phyloP scores from a whole-genome alignment of 1,140 invertebrate species.

The Nixonia krombeini region DNA sequence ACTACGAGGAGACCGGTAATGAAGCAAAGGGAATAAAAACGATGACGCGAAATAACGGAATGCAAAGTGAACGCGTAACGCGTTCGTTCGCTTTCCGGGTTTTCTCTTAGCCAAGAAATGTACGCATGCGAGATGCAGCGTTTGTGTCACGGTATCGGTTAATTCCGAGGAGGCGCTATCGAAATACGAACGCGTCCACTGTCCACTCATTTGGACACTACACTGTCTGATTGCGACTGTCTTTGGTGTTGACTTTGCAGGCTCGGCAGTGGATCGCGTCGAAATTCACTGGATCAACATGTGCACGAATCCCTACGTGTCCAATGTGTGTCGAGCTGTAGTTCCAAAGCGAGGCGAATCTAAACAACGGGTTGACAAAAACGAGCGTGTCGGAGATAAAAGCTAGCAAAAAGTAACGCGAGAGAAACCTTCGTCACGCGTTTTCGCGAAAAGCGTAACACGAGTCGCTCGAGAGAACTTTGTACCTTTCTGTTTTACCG shows the following conservation, averaged over 20 bases:
- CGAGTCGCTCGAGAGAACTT: no score
- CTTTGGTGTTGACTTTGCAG: slow-evolving; percentile 5
- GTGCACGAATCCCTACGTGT: neutral
- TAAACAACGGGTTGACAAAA: neutral
- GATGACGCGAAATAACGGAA: no score
- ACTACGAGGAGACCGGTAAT: no score
- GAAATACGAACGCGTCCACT: slow-evolving; percentile 4
- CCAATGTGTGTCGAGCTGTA: neutral
- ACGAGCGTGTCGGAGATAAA: no score
- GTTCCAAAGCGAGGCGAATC: neutral
- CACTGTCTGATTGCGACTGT: slow-evolving; percentile 5
- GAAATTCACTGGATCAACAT: neutral
- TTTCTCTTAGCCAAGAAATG: no score
- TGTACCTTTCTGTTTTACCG: no score
- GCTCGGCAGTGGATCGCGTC: neutral
- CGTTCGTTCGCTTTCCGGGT: no score
- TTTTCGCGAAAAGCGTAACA: no score
- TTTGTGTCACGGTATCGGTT: neutral
- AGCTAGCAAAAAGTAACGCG: no score
- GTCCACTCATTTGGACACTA: neutral
- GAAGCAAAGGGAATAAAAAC: no score
- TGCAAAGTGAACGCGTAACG: no score
- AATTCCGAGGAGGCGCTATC: neutral
- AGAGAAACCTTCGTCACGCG: no score
- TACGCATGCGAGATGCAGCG: neutral